These are phyloP conservation scores for Epinotia demarniana DNA, from an alignment of 2,888 invertebrate species.

Conservation along the genomic window DNA sequence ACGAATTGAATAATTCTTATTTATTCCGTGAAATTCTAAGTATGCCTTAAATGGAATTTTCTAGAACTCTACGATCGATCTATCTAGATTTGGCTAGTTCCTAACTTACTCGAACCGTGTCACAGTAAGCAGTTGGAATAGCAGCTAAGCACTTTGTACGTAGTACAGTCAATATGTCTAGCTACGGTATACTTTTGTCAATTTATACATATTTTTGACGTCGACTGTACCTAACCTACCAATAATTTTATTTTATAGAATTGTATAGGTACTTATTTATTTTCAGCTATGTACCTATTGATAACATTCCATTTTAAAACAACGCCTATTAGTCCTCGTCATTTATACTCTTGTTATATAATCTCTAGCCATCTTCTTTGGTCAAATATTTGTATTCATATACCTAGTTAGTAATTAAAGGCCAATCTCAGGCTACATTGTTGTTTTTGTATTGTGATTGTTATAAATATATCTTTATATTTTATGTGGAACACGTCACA, in stretches of 20 bases:
- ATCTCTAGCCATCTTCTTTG: conserved; percentile 27
- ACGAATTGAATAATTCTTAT: neutral
- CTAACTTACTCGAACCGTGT: too few species aligned
- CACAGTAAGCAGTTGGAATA: too few species aligned
- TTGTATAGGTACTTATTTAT: neutral
- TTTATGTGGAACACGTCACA: conserved; percentile 50
- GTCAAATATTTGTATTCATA: conserved; percentile 32
- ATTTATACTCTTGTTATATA: conserved; percentile 38
- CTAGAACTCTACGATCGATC: neutral
- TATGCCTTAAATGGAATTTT: neutral
- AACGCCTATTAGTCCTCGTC: conserved; percentile 21
- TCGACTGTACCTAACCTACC: neutral
- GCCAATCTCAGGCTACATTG: conserved; percentile 34
- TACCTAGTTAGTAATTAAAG: conserved; percentile 6
- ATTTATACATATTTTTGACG: neutral
- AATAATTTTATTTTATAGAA: neutral
- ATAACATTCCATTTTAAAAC: conserved; percentile 13
- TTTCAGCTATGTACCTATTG: neutral
- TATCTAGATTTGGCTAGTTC: neutral
- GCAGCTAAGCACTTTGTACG: neutral
- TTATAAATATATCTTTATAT: conserved; percentile 53
- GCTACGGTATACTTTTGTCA: too few species aligned
- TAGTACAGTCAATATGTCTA: neutral
- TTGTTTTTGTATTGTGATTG: conserved; percentile 45
- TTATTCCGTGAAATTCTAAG: neutral